Conservation (phyloP, 2,113 vertebrate species). For the Cryptoleucopteryx plumbea region DNA sequence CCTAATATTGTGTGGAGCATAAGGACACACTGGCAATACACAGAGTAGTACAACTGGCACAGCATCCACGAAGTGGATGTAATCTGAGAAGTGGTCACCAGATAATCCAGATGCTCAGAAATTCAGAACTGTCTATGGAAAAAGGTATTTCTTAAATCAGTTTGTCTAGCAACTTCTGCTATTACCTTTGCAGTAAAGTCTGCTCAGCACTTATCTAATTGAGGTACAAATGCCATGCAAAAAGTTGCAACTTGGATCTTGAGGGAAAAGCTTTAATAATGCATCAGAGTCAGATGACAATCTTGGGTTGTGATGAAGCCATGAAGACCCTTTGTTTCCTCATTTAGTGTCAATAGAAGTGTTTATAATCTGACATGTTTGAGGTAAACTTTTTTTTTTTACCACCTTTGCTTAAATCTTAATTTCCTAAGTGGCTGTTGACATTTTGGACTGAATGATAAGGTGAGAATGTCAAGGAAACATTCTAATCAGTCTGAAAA, state of each 20-base stretch:
- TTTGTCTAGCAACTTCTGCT: not conserved
- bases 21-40: not conserved
- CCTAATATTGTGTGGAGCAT: not conserved
- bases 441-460: not conserved
- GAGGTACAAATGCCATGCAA: not conserved
- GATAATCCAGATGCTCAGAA: not conserved
- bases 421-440: not conserved
- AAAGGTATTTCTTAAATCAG: not conserved
- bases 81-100: not conserved
- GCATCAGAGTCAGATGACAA: not conserved
- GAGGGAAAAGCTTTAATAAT: not conserved
- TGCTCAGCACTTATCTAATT: not conserved
- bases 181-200: not conserved
- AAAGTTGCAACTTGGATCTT: not conserved
- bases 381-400: not conserved
- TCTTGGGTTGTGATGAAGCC: not conserved
- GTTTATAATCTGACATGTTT: not conserved
- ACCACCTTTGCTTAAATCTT: not conserved
- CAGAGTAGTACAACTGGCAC: no score
- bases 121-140: not conserved
- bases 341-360: not conserved
- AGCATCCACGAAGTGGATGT: fast-evolving
- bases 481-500: not conserved
- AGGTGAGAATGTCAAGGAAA: not conserved
- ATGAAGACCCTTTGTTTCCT: not conserved